Percentiles rank a stretch among this genome's conserved stretches.
Evolutionary conservation across 2,888 invertebrate genomes (phyloP).

Genomic region (Adelphocoris suturalis): DNA sequence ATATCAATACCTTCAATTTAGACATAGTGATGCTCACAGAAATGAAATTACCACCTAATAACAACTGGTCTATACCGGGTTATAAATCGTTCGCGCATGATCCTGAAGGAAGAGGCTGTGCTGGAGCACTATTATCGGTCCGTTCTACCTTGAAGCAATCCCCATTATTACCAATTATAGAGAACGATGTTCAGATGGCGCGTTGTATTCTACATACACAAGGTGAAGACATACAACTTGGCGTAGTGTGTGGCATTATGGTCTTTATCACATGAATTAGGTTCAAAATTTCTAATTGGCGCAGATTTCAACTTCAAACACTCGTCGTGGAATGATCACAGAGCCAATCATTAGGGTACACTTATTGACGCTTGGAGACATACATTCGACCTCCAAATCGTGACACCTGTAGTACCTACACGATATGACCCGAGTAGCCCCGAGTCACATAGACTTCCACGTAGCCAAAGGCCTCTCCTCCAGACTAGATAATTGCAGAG

Average conservation of each 20-base stretch:
- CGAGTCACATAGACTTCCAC: background rate
- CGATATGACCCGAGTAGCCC: background rate
- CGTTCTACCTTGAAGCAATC: background rate
- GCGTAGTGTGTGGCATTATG: background rate
- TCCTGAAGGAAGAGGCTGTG: background rate
- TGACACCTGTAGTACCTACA: too few relatives aligned
- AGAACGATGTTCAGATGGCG: background rate
- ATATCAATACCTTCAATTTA: background rate
- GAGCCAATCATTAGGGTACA: background rate
- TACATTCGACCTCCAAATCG: too few relatives aligned
- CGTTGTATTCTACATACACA: background rate
- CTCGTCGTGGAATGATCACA: background rate
- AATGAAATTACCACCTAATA: background rate
- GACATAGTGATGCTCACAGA: background rate
- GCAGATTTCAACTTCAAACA: constrained; percentile 6
- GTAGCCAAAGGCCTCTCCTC: background rate
- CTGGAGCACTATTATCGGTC: background rate
- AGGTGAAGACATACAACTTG: background rate
- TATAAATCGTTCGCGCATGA: background rate
- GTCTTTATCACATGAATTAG: background rate
- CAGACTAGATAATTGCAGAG: background rate
- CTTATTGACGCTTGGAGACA: too few relatives aligned
- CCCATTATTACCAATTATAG: background rate
- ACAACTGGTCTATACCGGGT: background rate
- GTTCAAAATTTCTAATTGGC: background rate